Conservation (phyloP, 2,797 vertebrate genomes). For the Avahi laniger region DNA sequence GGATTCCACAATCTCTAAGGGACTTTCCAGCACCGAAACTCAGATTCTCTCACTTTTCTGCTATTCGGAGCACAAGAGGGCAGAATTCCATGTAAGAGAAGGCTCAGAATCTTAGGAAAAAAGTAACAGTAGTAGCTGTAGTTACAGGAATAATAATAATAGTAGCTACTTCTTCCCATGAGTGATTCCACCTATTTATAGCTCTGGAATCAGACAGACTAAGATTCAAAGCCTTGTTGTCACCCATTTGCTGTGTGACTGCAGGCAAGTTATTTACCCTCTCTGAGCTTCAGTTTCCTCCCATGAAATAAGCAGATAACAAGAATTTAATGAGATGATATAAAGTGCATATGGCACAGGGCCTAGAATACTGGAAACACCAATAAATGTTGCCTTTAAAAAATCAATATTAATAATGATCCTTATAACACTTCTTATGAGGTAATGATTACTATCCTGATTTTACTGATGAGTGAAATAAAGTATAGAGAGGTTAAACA, state of each 20-base stretch:
- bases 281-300: background rate
- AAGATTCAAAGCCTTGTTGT: background rate
- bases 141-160: background rate
- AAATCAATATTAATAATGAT: constrained; percentile 3
- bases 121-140: background rate
- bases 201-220: background rate
- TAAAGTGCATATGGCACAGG: background rate
- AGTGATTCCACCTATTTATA: background rate
- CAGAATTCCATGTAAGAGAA: background rate
- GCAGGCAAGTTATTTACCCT: background rate
- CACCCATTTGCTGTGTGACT: background rate
- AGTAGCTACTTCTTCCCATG: background rate
- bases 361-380: background rate
- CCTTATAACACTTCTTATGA: background rate
- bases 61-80: background rate
- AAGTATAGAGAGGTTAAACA: background rate
- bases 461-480: background rate
- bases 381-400: background rate
- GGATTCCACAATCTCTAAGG: background rate
- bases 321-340: background rate
- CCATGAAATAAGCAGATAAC: background rate
- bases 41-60: background rate
- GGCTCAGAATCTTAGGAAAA: background rate
- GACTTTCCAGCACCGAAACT: background rate
- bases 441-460: background rate